Base-by-base conservation (phyloP, 1,140 invertebrate species). In the Diploscapter pachys region DNA sequence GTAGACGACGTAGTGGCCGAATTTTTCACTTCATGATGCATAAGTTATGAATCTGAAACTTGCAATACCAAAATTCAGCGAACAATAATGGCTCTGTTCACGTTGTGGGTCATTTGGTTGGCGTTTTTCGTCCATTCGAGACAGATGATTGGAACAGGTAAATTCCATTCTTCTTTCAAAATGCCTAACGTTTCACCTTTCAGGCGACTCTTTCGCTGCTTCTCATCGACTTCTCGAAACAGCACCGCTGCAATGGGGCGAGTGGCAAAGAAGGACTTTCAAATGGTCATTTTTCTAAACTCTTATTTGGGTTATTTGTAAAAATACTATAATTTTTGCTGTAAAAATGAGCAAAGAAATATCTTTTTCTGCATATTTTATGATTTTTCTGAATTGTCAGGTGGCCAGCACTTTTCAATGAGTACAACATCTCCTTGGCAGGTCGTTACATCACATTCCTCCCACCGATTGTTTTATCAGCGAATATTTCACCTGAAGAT, bases 401-500 rank as follows among this genome's bases (percentile, higher is more conserved):
- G 81, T 82, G 81, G 81, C 81, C 81, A 4, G 72, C 78, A 2
- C 71, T 82, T 1, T 80, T 82, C 31, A 69, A 55, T 5, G 70
- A 82, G 56, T 82, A 82, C 73, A 82, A 82, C 70, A 59, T 80
- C 5, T 83, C 82, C 5, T 31, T 82, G 5, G 80, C 80, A 11
- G 82, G 82, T 3, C 78, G 77, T 50, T 82, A 83, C 56, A 71
- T 83, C 8, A 82, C 81, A 0, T 82, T 82, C 71, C 65, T 82
- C 8, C 81, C 81, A n/a, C 81, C 81, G 4, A 81, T 82, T 54
- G 78, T 83, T 6, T 3, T 82, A 4, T 59, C 72, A n/a, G 52
- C 80, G 8, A 61, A 53, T 4, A 31, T 31, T 31, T 31, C 31
- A 31, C 31, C 31, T 31, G 31, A 31, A 31, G 31, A 31, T 31